Percentiles rank a stretch among this genome's conserved stretches.
These are phyloP conservation scores for Synergus japonicus DNA, from an alignment of 2,888 invertebrate species.

Conservation along the genomic window DNA sequence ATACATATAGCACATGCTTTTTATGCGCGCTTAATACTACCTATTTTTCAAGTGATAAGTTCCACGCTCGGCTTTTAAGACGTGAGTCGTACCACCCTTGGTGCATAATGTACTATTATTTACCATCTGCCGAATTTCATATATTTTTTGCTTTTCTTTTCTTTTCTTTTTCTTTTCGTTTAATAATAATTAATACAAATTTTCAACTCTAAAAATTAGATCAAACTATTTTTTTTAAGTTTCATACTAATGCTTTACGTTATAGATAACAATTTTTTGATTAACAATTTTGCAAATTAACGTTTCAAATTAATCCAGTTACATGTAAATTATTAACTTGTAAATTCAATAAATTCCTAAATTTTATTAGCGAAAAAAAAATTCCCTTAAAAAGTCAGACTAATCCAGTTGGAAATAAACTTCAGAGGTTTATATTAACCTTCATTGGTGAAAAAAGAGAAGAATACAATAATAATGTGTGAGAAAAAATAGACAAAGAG, in stretches of 20 bases:
- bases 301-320: background rate
- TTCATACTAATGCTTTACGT: background rate
- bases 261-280: background rate
- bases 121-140: background rate
- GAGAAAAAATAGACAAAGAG: constrained; percentile 43
- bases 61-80: too few species aligned
- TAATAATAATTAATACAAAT: background rate
- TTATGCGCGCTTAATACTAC: too few species aligned
- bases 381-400: too few species aligned
- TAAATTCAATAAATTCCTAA: background rate
- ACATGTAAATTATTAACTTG: background rate
- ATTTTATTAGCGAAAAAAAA: too few species aligned
- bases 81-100: too few species aligned
- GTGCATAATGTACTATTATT: background rate
- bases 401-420: too few species aligned
- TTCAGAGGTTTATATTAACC: background rate
- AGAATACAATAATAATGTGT: constrained; percentile 39
- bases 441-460: background rate
- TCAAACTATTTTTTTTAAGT: background rate
- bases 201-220: background rate
- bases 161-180: background rate
- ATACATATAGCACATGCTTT: too few species aligned
- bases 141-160: background rate
- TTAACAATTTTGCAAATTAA: background rate
- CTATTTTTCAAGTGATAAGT: too few species aligned